phyloP scores from a whole-genome alignment of 2,113 vertebrate species.

The Ceyx melanurus region DNA sequence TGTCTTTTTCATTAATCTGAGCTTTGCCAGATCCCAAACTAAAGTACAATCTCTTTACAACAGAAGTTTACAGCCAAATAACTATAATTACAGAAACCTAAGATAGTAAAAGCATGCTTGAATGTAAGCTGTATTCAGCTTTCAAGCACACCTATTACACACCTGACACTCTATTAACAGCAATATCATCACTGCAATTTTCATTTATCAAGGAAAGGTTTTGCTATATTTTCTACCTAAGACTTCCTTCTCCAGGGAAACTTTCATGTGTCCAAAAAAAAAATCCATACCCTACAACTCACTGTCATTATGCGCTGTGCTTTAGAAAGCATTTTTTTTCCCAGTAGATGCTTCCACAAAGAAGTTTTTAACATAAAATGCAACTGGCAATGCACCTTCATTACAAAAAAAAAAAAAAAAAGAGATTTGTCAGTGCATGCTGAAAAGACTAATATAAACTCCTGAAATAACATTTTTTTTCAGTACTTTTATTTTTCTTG shows the following conservation, averaged over 20 bases:
- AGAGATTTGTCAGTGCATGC: accelerated
- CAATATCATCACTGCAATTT: background rate
- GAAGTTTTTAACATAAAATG: background rate
- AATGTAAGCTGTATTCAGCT: background rate
- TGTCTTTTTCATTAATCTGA: background rate
- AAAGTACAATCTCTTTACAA: background rate
- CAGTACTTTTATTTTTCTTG: background rate
- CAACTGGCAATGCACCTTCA: background rate
- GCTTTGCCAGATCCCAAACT: background rate
- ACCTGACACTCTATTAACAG: background rate
- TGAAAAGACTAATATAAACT: background rate
- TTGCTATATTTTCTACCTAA: background rate
- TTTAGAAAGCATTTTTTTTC: background rate
- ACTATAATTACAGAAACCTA: background rate
- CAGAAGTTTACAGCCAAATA: background rate
- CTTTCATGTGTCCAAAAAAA: background rate
- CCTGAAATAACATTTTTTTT: background rate
- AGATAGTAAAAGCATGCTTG: background rate
- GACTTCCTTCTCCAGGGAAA: background rate
- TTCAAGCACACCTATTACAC: background rate
- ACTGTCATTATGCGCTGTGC: accelerated
- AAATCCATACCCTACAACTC: background rate
- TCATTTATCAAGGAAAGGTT: background rate
- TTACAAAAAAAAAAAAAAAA: background rate
- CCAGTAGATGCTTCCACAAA: background rate